Evolutionary conservation across 2,888 invertebrate species (phyloP), one percentile per base, ranked within the genome.

Genomic region (Pycnomerus fuliginosus): DNA sequence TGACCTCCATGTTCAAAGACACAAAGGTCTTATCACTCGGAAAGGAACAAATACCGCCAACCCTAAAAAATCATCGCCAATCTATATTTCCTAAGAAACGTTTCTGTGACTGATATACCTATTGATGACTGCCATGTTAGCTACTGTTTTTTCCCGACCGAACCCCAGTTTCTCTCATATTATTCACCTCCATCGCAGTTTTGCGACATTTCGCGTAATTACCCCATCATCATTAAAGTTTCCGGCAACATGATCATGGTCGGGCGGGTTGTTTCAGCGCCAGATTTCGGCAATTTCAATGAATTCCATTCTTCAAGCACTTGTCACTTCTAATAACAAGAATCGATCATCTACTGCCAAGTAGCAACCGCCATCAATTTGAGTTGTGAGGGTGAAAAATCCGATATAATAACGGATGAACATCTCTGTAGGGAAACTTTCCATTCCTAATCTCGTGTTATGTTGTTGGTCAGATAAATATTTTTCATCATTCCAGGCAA

Each of bases 1-100:
- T 69, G 70, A 70, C 69, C 69, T 68, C 67, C 60, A 66, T 65
- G 67, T 65, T 64, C 65, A 67, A 64, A 68, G 68, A 70, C 69
- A 70, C 69, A 69, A 70, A 69, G 67, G 69, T 68, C 69, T 71
- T 71, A 71, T 71, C 71, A 68, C 63, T 64, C 53, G 65, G 65
- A 67, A 67, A 60, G 64, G 66, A 69, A 68, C 67, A 69, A 69
- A 69, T 69, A 66, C 63, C 58, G 52, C 57, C 52, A 4, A 56
- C 58, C 62, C 60, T 63, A 70, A 69, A 51, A 71, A 69, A 71
- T 69, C 63, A 69, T 67, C 65, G 53, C 60, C 67, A 61, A 67
- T 68, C 65, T 64, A 67, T 67, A 61, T 63, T 65, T 65, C n/a
- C n/a, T n/a, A n/a, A n/a, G n/a, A n/a, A n/a, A n/a, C n/a, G n/a